These are phyloP conservation scores for Corythornis leucogaster DNA, from an alignment of 2,797 vertebrate genomes.

Conservation along the genomic window DNA sequence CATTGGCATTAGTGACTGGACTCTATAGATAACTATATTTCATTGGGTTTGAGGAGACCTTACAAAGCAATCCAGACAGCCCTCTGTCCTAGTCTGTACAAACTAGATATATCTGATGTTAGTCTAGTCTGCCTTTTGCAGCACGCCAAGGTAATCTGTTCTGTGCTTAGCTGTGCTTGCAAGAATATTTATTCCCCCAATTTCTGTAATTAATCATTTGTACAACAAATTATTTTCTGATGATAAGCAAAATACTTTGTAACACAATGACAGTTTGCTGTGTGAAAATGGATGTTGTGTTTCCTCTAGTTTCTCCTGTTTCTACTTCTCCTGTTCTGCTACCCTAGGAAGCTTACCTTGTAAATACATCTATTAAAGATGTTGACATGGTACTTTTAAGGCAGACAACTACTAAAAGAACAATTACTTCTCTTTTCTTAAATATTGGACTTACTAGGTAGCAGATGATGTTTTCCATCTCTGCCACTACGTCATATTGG, in stretches of 20 bases:
- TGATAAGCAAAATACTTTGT: neutral
- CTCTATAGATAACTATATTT: neutral
- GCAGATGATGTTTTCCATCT: neutral
- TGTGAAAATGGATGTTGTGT: neutral
- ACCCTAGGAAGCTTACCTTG: neutral
- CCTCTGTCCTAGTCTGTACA: neutral
- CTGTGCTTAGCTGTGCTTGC: neutral
- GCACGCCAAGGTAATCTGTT: neutral
- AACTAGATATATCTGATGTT: neutral
- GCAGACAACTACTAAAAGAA: neutral
- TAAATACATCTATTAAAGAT: neutral
- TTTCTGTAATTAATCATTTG: neutral
- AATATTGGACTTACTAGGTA: neutral
- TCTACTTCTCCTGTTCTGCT: neutral
- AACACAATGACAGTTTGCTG: neutral
- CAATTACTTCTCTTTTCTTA: neutral
- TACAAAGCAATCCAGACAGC: neutral
- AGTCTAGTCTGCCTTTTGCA: neutral
- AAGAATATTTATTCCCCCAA: neutral
- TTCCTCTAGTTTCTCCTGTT: neutral
- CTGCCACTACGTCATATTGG: neutral
- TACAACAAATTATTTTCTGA: neutral
- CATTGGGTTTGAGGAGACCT: neutral
- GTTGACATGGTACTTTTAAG: neutral
- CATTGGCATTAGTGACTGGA: neutral